Base-by-base conservation (phyloP, 2,888 invertebrate species). In the Rotaria magnacalcarata region DNA sequence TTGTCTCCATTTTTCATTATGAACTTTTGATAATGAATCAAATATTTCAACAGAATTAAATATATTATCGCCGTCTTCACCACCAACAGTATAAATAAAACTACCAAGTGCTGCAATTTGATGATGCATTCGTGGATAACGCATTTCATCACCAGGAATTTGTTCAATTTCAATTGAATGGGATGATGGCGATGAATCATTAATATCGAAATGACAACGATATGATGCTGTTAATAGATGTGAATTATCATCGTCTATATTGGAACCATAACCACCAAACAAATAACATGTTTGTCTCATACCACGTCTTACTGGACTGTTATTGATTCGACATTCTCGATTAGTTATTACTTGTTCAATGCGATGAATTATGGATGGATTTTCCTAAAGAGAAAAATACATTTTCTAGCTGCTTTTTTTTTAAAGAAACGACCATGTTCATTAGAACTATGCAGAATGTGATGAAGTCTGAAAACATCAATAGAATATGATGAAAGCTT, bases 1-100 rank as follows among this genome's bases (percentile, higher is more conserved):
- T 75, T 75, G 75, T 2, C 10, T 43, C 75, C 75, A 75, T 43
- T 47, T 43, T 75, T 43, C 21, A 43, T 43, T 47, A 21, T 43
- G 43, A 5, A 47, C 8, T 43, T 75, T 75, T 67, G 67, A 75
- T 43, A 41, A 75, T 75, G 75, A 34, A 67, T 67, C 67, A 67
- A 67, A 67, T 16, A 67, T 67, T 75, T 75, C 75, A 19, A 75
- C 47, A 7, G 75, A 75, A 75, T 75, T 75, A n/a, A 43, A 75
- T 43, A 75, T 75, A 47, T 47, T 43, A 75, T 75, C 75, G 43
- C 75, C 75, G 24, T 75, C 75, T 75, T 75, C 75, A 75, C 75
- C 75, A 24, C 75, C 75, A 47, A 75, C 75, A 47, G 43, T 24
- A 75, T 75, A 75, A 75, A 75, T 47, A 24, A 75, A 43, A 75